Conservation (phyloP, 1,140 invertebrate genomes). For the Drepana arcuata region DNA sequence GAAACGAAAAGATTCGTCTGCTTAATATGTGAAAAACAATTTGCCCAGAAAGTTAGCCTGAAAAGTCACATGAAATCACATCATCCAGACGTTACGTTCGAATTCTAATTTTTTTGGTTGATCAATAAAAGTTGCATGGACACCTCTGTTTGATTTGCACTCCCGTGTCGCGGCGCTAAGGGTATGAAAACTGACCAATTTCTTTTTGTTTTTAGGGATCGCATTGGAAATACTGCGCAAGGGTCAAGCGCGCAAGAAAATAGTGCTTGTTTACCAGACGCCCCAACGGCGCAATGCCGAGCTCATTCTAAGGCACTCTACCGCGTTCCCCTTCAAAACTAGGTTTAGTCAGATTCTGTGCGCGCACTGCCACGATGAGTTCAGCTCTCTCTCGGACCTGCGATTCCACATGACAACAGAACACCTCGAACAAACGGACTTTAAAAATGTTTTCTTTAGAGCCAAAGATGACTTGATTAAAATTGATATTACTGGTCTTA, state of each 20-base stretch:
- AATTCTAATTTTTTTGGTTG: slow-evolving; percentile 12
- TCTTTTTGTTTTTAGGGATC: slow-evolving; percentile 65
- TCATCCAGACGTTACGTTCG: slow-evolving; percentile 33
- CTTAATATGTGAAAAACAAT: slow-evolving; percentile 69
- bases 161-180: background rate
- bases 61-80: slow-evolving; percentile 46
- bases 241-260: slow-evolving; percentile 49
- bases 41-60: slow-evolving; percentile 59
- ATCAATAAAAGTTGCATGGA: background rate
- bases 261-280: slow-evolving; percentile 52
- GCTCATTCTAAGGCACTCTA: slow-evolving; percentile 51
- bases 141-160: too few relatives aligned
- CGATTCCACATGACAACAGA: slow-evolving; percentile 40
- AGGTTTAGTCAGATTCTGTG: slow-evolving; percentile 57
- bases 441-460: slow-evolving; percentile 55
- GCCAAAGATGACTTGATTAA: slow-evolving; percentile 55
- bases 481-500: slow-evolving; percentile 52
- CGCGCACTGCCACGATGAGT: slow-evolving; percentile 52
- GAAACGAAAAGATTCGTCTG: slow-evolving; percentile 53
- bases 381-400: slow-evolving; percentile 31
- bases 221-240: slow-evolving; percentile 48
- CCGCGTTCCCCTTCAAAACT: slow-evolving; percentile 57
- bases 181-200: slow-evolving; percentile 41
- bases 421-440: slow-evolving; percentile 41
- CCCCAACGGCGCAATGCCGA: slow-evolving; percentile 59